A percentile compares a stretch with the other conserved stretches of the same genome.
These are phyloP conservation scores for Tethya wilhelma DNA, from an alignment of 37 sponge, comb jelly and placozoan genomes.

Conservation along the genomic window DNA sequence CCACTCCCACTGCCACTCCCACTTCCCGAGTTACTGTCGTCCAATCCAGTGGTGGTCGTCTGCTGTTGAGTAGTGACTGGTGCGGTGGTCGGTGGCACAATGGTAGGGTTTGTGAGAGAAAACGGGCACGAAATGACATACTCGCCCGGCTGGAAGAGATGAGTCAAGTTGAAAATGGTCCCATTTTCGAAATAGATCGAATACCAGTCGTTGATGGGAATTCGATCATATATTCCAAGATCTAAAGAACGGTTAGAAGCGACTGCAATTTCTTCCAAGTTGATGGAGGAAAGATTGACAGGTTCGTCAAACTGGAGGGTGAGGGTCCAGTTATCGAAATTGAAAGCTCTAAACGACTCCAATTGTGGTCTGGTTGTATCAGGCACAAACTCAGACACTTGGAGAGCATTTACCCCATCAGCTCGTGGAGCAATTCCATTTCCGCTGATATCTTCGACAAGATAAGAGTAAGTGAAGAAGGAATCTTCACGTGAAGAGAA, in stretches of 20 bases:
- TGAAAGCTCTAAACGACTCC: constrained; percentile 56
- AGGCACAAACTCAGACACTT: constrained; percentile 34
- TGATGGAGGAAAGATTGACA: constrained; percentile 67
- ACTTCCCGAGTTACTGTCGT: constrained; percentile 18
- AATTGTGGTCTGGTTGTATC: constrained; percentile 75
- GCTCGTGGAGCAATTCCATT: constrained; percentile 24
- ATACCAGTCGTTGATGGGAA: constrained; percentile 46
- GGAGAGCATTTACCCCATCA: constrained; percentile 50
- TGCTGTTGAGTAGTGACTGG: background rate
- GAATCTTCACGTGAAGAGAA: constrained; percentile 45
- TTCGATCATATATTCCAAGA: constrained; percentile 51
- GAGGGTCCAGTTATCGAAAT: constrained; percentile 72
- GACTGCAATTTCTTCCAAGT: constrained; percentile 58
- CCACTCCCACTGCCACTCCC: constrained; percentile 38
- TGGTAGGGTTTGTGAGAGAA: background rate
- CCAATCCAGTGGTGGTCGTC: background rate
- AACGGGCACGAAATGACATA: constrained; percentile 55
- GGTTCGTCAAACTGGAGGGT: constrained; percentile 85
- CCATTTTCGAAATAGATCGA: constrained; percentile 60
- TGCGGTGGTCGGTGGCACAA: background rate
- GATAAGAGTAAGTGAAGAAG: constrained; percentile 50
- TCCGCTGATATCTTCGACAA: constrained; percentile 67
- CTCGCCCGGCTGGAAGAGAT: constrained; percentile 37
- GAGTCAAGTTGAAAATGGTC: constrained; percentile 50
- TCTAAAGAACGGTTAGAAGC: constrained; percentile 42